These are phyloP conservation scores for Megalonaias nervosa DNA, from an alignment of 1,140 invertebrate genomes.

Conservation along the genomic window DNA sequence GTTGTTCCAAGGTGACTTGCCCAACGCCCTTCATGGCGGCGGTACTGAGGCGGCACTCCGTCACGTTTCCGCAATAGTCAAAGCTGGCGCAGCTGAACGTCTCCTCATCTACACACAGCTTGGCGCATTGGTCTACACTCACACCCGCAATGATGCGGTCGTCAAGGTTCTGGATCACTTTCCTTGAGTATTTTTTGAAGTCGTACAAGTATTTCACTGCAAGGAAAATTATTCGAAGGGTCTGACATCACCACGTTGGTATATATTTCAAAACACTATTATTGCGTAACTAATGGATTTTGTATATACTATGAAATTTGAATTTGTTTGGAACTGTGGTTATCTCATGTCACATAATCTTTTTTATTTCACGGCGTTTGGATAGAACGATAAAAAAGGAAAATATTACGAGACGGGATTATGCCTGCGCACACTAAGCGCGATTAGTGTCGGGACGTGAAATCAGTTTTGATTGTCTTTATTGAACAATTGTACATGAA, in stretches of 20 bases:
- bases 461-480: too few species aligned
- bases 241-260: neutral
- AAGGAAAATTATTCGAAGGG: slow-evolving; percentile 3
- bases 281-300: too few species aligned
- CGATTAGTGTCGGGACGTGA: too few species aligned
- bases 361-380: too few species aligned
- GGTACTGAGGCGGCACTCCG: slow-evolving; percentile 50
- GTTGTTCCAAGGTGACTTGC: slow-evolving; percentile 45
- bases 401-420: too few species aligned
- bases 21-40: slow-evolving; percentile 42
- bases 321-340: too few species aligned
- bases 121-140: slow-evolving; percentile 53
- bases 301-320: too few species aligned
- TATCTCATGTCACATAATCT: too few species aligned
- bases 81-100: slow-evolving; percentile 53
- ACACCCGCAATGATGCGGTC: slow-evolving; percentile 52
- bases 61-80: slow-evolving; percentile 56
- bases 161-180: slow-evolving; percentile 34
- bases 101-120: slow-evolving; percentile 54
- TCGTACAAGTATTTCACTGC: slow-evolving; percentile 57
- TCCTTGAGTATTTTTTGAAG: slow-evolving; percentile 40
- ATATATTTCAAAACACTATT: too few species aligned
- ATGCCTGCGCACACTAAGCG: too few species aligned
- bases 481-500: too few species aligned
- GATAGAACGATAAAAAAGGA: too few species aligned